Percentiles rank a stretch among this genome's conserved stretches.
phyloP scores from a whole-genome alignment of 2,113 vertebrate species.

The Holacanthus passer region DNA sequence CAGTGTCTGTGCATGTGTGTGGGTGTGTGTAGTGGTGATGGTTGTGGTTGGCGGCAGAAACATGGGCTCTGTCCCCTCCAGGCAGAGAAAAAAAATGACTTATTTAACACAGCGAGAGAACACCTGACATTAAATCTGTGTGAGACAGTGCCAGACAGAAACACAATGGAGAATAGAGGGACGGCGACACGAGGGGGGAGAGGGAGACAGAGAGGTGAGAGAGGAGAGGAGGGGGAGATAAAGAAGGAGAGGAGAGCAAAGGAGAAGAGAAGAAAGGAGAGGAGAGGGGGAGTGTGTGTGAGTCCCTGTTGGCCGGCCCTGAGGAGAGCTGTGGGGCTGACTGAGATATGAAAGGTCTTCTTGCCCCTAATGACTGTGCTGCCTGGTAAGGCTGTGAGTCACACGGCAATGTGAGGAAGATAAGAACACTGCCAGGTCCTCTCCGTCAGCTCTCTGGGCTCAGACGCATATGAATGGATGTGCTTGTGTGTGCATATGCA shows the following conservation, averaged over 20 bases:
- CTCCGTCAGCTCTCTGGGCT: constrained; percentile 60
- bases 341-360: constrained; percentile 79
- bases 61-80: constrained; percentile 68
- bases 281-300: neutral
- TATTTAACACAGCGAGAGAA: constrained; percentile 79
- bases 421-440: constrained; percentile 67
- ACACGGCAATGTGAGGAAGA: constrained; percentile 70
- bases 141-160: constrained; percentile 72
- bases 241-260: neutral
- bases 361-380: constrained; percentile 74
- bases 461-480: constrained; percentile 49
- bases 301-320: constrained; percentile 63
- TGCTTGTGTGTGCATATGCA: constrained; percentile 4
- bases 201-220: neutral
- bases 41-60: constrained; percentile 49
- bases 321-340: constrained; percentile 69
- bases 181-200: constrained; percentile 46
- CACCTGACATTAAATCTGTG: constrained; percentile 83
- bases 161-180: constrained; percentile 69
- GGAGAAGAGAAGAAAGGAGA: neutral
- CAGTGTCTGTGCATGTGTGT: constrained; percentile 26
- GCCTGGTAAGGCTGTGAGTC: constrained; percentile 72
- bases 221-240: neutral
- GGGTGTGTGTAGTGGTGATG: constrained; percentile 29
- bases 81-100: constrained; percentile 73